Evolutionary conservation across 2,113 vertebrate species (phyloP).

Genomic region (Circaetus gallicus): DNA sequence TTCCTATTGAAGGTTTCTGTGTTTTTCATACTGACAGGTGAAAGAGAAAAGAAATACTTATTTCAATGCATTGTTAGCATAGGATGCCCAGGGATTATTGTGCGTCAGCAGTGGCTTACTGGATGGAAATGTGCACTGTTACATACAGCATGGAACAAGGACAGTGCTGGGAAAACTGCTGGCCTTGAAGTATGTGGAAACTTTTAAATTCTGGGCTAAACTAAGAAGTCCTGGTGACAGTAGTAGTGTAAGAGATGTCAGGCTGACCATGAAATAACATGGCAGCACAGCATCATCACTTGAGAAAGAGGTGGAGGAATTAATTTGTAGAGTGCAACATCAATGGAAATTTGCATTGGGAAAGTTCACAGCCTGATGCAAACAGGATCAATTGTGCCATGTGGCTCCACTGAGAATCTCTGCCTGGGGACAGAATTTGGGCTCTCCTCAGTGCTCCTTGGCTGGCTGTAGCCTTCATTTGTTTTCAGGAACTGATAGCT

Average conservation of each 20-base stretch:
- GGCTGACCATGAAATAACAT: neutral
- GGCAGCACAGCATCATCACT: neutral
- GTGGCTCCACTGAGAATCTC: neutral
- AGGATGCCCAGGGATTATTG: neutral
- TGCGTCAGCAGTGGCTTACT: neutral
- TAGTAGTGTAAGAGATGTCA: neutral
- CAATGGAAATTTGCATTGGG: neutral
- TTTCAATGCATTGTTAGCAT: neutral
- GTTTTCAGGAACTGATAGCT: constrained; percentile 2
- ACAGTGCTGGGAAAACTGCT: neutral
- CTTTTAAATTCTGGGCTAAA: neutral
- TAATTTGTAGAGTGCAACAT: neutral
- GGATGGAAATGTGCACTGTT: neutral
- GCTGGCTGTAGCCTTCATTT: neutral
- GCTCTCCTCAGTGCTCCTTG: neutral
- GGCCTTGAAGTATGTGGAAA: neutral
- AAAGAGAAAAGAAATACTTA: neutral
- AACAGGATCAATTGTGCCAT: neutral
- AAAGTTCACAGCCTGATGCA: constrained; percentile 1
- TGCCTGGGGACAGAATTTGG: constrained; percentile 21
- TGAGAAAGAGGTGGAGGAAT: neutral
- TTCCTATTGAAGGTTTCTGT: neutral
- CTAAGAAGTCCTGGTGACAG: neutral
- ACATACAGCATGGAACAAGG: neutral
- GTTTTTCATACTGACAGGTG: neutral